Base-by-base conservation (phyloP, 2,888 invertebrate species). In the Chrysodeixis includens region DNA sequence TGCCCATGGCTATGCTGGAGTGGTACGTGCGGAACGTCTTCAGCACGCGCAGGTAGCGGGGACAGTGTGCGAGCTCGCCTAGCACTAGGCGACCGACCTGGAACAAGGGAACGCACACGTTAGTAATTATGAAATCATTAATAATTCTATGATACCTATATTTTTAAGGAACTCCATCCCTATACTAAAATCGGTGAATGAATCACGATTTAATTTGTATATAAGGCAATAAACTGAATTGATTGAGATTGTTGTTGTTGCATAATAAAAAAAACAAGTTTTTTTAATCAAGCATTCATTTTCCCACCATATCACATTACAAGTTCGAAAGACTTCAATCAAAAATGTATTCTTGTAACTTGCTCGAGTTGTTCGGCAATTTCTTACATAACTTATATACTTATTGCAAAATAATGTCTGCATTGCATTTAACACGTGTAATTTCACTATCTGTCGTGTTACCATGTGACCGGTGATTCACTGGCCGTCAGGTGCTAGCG, bases 1-100 rank as follows among this genome's bases (percentile, higher is more conserved):
- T 98, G 64, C 97, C 97, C 89, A 97, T 96, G 14, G 98, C 98
- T 80, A 98, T 97, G 69, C 95, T 95, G 87, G 97, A 97, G 92
- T 98, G 98, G 60, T 97, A 96, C 51, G 96, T 96, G 58, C 98
- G 96, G 93, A 98, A 98, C 32, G 96, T 94, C 76, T 95, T 96
- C 84, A 98, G 96, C 16, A 98, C 96, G 83, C 96, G 96, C 79
- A 97, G 94, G 92, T 98, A 98, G 86, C 97, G 97, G 0, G 98
- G 97, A 86, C 98, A 98, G 85, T 97, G 96, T 18, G 96, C 96
- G 30, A 98, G 92, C 76, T 96, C 96, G 60, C 97, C 97, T 30
- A 97, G 95, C 52, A 97, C 94, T 79, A 97, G 96, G 83, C 96
- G 95, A 52, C 98, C 98, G 66, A 98, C 88, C 94, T 94, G 91